Evolutionary conservation across 2,113 vertebrate genomes (phyloP), one percentile per base, ranked within the genome.

Genomic region (Hipposideros armiger): DNA sequence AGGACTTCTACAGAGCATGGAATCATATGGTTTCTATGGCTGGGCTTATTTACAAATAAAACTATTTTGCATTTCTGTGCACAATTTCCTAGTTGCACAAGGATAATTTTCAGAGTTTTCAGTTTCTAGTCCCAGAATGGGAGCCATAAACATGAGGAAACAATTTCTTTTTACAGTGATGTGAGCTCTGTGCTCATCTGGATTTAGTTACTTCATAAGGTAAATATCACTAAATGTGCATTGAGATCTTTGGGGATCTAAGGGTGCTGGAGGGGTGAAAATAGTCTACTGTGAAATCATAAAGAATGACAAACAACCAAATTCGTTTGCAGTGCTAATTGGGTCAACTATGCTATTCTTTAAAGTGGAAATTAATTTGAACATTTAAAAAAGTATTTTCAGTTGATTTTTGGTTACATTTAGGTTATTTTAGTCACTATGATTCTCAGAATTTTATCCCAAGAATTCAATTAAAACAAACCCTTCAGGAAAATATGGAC

Each of bases 161-260:
- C 95, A 97, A 88, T 97, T 97, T 96, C 96, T 97, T 97, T 90
- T 87, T 93, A 74, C 94, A 77, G 94, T 82, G 52, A 91, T 91
- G 74, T 92, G 93, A 97, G 93, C 42, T 67, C 77, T 95, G 10
- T 64, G 89, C 73, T 89, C 95, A 90, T 98, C 96, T 97, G 96
- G 97, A 97, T 97, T 97, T 95, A 97, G 96, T 97, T 97, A 98
- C 94, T 97, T 95, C 94, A 77, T 88, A 96, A 97, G 97, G 96
- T 96, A 95, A 97, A 96, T 96, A 97, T 90, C 96, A 84, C 93
- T 96, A 93, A 96, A 81, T 77, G 82, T 93, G 90, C 82, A 13
- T 24, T 54, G 96, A 76, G 87, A 52, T 95, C 89, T 94, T 95
- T 30, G 32, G 89, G 78, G 89, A 84, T 52, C 64, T 78, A 72